These are phyloP conservation scores for Aphelenchoides fujianensis DNA, from an alignment of 1,140 invertebrate genomes.

Conservation along the genomic window DNA sequence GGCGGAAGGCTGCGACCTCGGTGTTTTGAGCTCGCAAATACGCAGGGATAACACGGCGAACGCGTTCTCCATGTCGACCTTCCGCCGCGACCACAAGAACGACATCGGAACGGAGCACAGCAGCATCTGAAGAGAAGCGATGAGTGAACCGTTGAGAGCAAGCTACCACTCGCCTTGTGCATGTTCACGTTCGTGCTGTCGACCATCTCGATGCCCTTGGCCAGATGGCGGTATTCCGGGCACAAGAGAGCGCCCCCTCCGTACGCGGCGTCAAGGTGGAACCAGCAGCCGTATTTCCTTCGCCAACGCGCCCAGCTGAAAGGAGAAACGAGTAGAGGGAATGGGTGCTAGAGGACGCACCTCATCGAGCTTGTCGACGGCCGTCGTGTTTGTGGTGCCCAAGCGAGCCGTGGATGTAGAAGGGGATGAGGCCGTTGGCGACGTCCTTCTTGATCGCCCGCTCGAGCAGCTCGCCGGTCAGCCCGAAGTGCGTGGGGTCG, in stretches of 20 bases:
- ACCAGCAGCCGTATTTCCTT: slow-evolving; percentile 14
- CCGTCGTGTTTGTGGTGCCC: slow-evolving; percentile 9
- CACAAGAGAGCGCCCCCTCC: slow-evolving; percentile 1
- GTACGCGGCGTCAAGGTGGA: slow-evolving; percentile 14
- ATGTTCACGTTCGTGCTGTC: slow-evolving; percentile 11
- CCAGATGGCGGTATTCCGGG: slow-evolving; percentile 14
- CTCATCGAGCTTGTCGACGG: slow-evolving; percentile 4
- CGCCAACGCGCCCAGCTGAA: not conserved
- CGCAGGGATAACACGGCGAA: slow-evolving; percentile 11
- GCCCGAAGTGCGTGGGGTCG: not conserved
- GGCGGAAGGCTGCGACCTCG: slow-evolving; percentile 4
- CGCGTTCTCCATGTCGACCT: not conserved
- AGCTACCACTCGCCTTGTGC: no score
- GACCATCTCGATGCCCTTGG: not conserved
- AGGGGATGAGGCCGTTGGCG: not conserved
- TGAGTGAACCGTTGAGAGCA: no score
- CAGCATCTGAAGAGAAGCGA: no score
- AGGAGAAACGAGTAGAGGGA: no score
- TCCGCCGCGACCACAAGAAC: slow-evolving; percentile 5
- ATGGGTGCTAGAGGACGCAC: no score
- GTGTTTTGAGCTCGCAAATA: not conserved
- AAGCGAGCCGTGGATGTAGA: slow-evolving; percentile 15
- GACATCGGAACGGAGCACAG: not conserved
- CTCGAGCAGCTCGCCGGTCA: not conserved
- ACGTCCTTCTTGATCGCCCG: slow-evolving; percentile 8